A percentile compares a stretch with the other conserved stretches of the same genome.
Evolutionary conservation across 2,888 invertebrate genomes (phyloP).

Genomic region (Eupsilia transversa): DNA sequence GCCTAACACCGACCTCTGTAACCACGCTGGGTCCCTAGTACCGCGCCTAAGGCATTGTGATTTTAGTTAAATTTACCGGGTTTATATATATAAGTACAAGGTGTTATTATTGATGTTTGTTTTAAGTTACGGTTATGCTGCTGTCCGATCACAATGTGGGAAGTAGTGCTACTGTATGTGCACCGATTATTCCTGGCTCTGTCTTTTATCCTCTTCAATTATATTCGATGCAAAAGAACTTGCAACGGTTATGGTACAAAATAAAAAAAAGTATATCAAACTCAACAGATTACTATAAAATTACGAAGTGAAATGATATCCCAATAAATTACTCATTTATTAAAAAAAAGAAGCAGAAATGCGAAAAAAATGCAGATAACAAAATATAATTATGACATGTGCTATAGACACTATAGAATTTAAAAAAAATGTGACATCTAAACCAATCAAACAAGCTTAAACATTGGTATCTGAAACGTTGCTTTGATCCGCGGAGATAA

Average conservation of each 20-base stretch:
- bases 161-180: conserved; percentile 33
- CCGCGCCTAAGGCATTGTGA: conserved; percentile 78
- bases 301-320: too few relatives aligned
- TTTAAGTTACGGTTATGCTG: conserved; percentile 70
- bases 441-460: not conserved
- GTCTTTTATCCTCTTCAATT: not conserved
- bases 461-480: not conserved
- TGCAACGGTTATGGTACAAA: not conserved
- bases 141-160: conserved; percentile 68
- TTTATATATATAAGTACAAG: conserved; percentile 85
- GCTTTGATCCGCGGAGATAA: conserved; percentile 18
- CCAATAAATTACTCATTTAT: too few relatives aligned
- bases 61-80: conserved; percentile 86
- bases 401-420: not conserved
- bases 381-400: not conserved
- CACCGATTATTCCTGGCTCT: conserved; percentile 33
- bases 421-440: not conserved
- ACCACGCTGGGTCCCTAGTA: conserved; percentile 74
- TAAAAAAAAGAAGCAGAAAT: too few relatives aligned
- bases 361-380: not conserved
- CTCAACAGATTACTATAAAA: too few relatives aligned
- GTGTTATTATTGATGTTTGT: conserved; percentile 76
- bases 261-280: not conserved
- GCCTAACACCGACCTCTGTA: conserved; percentile 48
- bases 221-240: not conserved